A percentile compares a stretch with the other conserved stretches of the same genome.
Conservation (phyloP, 2,113 vertebrate species). For the Climacteris rufus region DNA sequence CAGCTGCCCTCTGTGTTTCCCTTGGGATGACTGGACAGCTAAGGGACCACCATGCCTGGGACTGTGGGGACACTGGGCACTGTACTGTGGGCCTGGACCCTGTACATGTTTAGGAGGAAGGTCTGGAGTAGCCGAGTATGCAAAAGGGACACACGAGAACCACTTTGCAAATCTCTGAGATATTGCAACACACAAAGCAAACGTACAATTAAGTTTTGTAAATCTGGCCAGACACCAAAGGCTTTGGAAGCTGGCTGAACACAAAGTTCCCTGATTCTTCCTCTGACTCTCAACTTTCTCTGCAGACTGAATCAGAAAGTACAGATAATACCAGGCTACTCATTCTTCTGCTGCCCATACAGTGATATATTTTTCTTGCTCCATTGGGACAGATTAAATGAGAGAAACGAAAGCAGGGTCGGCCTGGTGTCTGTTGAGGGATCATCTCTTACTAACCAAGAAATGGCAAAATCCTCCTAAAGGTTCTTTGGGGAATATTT, state of each 20-base stretch:
- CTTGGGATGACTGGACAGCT: neutral
- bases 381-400: neutral
- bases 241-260: slow-evolving; percentile 49
- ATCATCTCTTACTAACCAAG: slow-evolving; percentile 53
- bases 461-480: slow-evolving; percentile 45
- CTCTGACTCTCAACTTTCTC: slow-evolving; percentile 16
- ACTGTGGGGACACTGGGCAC: fast-evolving
- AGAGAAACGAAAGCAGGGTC: neutral
- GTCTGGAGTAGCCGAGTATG: neutral
- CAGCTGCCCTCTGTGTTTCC: neutral
- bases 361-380: slow-evolving; percentile 34
- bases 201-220: neutral
- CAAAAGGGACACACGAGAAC: neutral
- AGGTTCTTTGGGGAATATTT: slow-evolving; percentile 32
- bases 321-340: slow-evolving; percentile 21
- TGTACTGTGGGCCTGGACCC: fast-evolving
- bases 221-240: slow-evolving; percentile 39
- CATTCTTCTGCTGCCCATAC: neutral
- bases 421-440: slow-evolving; percentile 35
- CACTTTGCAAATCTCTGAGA: neutral
- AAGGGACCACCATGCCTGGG: neutral
- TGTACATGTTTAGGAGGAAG: neutral
- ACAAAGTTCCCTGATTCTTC: slow-evolving; percentile 24
- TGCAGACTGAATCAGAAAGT: neutral
- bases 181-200: slow-evolving; percentile 26